These are phyloP conservation scores for Papilio aristodemus DNA, from an alignment of 1,140 invertebrate species.

Conservation along the genomic window DNA sequence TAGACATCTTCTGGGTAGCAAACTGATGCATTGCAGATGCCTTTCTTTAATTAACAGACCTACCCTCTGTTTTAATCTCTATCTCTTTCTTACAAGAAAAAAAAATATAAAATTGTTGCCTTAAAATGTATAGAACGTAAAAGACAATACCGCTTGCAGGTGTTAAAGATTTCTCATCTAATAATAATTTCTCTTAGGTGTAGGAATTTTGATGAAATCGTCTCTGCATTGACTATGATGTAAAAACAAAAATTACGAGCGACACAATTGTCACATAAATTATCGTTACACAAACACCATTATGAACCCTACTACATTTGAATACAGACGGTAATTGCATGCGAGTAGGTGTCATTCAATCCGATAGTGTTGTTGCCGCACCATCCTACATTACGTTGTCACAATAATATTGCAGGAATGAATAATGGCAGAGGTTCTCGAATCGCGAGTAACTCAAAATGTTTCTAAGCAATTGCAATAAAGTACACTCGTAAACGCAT, in stretches of 20 bases:
- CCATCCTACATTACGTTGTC: conserved; percentile 49
- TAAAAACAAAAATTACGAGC: conserved; percentile 31
- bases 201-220: conserved; percentile 26
- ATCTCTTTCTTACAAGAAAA: no score
- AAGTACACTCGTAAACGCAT: conserved; percentile 43
- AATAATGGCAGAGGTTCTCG: conserved; percentile 60
- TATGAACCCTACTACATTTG: neutral
- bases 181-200: conserved; percentile 20
- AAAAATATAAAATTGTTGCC: neutral
- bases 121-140: neutral
- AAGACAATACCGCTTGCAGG: neutral
- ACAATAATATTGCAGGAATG: conserved; percentile 61
- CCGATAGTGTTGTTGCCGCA: conserved; percentile 32
- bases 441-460: conserved; percentile 58
- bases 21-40: no score
- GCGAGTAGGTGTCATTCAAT: neutral
- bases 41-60: no score
- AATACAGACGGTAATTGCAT: conserved; percentile 13
- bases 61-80: no score
- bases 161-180: neutral
- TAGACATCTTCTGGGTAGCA: no score
- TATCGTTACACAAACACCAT: neutral
- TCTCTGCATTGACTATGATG: conserved; percentile 16
- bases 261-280: conserved; percentile 31
- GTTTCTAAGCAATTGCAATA: conserved; percentile 52